Percentiles rank a stretch among this genome's conserved stretches.
Evolutionary conservation across 1,140 invertebrate species (phyloP).

Genomic region (Drosophila gunungcola): DNA sequence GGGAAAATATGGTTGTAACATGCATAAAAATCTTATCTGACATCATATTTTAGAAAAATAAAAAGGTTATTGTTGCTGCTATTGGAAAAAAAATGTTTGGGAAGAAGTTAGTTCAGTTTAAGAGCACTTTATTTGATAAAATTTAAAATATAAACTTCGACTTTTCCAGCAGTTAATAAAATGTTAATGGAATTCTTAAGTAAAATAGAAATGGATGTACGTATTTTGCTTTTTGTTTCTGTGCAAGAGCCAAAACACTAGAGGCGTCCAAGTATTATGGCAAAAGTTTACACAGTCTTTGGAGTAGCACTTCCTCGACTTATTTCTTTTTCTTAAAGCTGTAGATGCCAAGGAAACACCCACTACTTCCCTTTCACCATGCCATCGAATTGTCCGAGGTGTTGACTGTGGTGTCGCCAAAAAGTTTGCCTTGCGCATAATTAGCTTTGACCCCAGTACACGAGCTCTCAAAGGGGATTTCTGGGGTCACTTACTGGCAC

Average conservation of each 20-base stretch:
- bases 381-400: slow-evolving; percentile 26
- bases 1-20: too few relatives aligned
- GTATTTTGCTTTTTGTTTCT: background rate
- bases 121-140: too few relatives aligned
- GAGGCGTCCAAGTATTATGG: slow-evolving; percentile 38
- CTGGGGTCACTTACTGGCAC: slow-evolving; percentile 21
- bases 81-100: too few relatives aligned
- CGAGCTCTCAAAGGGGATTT: slow-evolving; percentile 19
- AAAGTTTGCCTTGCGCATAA: slow-evolving; percentile 73
- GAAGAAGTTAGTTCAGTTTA: too few relatives aligned
- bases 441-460: slow-evolving; percentile 43
- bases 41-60: background rate
- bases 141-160: too few relatives aligned
- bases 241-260: background rate
- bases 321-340: background rate
- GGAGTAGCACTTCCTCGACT: background rate
- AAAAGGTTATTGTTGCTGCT: background rate
- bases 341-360: slow-evolving; percentile 11
- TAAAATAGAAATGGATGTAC: background rate
- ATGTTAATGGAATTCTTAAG: background rate
- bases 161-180: background rate
- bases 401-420: slow-evolving; percentile 66
- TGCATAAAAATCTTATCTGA: background rate
- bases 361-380: background rate
- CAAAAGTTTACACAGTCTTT: slow-evolving; percentile 36